phyloP scores from a whole-genome alignment of 2,888 invertebrate species.

The Pardosa pseudoannulata region DNA sequence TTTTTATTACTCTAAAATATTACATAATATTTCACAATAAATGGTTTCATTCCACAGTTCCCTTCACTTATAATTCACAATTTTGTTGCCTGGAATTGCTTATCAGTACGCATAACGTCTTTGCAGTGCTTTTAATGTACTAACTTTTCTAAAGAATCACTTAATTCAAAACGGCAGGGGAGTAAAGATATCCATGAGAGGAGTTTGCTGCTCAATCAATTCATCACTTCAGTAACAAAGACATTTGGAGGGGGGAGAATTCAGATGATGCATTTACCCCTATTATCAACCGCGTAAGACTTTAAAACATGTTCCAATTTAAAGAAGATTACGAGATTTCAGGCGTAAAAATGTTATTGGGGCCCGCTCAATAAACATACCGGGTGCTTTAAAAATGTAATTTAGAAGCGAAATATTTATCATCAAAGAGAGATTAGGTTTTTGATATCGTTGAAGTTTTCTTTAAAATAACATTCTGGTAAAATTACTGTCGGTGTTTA shows the following conservation, averaged over 20 bases:
- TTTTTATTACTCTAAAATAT: too few relatives aligned
- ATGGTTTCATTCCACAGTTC: not conserved
- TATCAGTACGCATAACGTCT: too few relatives aligned
- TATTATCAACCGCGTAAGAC: constrained; percentile 4
- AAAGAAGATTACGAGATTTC: constrained; percentile 15
- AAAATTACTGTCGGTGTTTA: too few relatives aligned
- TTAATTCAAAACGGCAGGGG: not conserved
- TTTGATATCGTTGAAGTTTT: too few relatives aligned
- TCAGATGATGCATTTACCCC: not conserved
- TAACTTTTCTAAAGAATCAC: not conserved
- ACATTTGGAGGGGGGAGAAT: not conserved
- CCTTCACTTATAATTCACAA: not conserved
- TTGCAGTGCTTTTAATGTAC: not conserved
- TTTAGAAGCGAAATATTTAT: not conserved
- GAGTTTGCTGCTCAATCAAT: not conserved
- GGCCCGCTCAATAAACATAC: too few relatives aligned
- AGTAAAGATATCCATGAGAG: too few relatives aligned
- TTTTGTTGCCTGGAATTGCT: not conserved
- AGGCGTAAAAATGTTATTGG: constrained; percentile 19
- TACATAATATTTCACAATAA: too few relatives aligned
- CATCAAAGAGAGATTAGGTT: too few relatives aligned
- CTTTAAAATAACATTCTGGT: too few relatives aligned
- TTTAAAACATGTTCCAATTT: constrained; percentile 16
- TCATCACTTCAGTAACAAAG: constrained; percentile 1
- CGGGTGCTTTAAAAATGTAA: not conserved